Percentiles rank a stretch among this genome's conserved stretches.
Evolutionary conservation across 2,888 invertebrate species (phyloP).

Genomic region (Athalia cordata): DNA sequence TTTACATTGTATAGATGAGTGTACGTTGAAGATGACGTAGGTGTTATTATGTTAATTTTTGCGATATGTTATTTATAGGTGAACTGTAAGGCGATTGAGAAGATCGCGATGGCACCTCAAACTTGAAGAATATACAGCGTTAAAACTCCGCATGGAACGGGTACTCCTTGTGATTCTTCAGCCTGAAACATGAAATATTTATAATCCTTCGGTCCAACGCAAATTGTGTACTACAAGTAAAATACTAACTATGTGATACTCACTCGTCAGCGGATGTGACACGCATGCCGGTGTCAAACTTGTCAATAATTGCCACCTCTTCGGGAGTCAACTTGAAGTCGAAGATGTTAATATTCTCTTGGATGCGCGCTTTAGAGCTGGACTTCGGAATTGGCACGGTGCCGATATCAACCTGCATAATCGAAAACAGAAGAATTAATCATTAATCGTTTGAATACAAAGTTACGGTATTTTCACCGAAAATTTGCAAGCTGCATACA

Average conservation of each 20-base stretch:
- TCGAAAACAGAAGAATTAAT: slow-evolving; percentile 8
- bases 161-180: slow-evolving; percentile 59
- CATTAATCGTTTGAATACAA: neutral
- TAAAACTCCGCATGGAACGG: slow-evolving; percentile 59
- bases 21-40: neutral
- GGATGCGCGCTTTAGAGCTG: slow-evolving; percentile 77
- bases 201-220: neutral
- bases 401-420: slow-evolving; percentile 41
- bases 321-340: slow-evolving; percentile 78
- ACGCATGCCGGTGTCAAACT: slow-evolving; percentile 80
- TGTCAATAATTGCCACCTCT: slow-evolving; percentile 72
- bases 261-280: slow-evolving; percentile 78
- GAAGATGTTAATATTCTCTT: slow-evolving; percentile 80
- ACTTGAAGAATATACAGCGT: neutral
- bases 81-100: too few relatives aligned
- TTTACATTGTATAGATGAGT: neutral
- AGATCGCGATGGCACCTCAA: too few relatives aligned
- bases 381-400: slow-evolving; percentile 81
- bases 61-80: neutral
- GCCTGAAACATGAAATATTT: slow-evolving; percentile 55
- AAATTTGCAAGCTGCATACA: neutral
- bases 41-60: neutral
- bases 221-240: neutral
- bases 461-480: neutral
- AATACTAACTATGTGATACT: slow-evolving; percentile 64